phyloP scores from a whole-genome alignment of 2,888 invertebrate genomes.

The Boloria euphrosyne region DNA sequence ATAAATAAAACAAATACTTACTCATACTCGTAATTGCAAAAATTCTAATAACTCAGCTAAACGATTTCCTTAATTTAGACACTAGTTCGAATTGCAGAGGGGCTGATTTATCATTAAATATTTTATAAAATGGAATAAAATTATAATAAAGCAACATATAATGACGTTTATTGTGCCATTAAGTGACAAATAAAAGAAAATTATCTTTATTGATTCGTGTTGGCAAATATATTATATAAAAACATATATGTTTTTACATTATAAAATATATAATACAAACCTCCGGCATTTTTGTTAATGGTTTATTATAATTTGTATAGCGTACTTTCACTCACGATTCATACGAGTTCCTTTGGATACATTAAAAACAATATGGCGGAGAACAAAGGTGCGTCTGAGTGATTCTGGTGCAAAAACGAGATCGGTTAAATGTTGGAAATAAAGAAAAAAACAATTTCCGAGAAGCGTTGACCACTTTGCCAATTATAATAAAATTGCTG shows the following conservation, averaged over 20 bases:
- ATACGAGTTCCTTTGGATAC: constrained; percentile 53
- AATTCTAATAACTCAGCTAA: constrained; percentile 10
- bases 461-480: constrained; percentile 74
- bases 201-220: background rate
- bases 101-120: background rate
- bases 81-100: constrained; percentile 7
- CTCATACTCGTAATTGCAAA: constrained; percentile 17
- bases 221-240: background rate
- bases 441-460: constrained; percentile 73
- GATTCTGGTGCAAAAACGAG: constrained; percentile 71
- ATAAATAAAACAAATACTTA: constrained; percentile 31
- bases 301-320: constrained; percentile 19
- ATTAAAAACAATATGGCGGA: constrained; percentile 72
- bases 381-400: constrained; percentile 70
- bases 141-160: constrained; percentile 1
- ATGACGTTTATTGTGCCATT: background rate
- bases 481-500: constrained; percentile 79
- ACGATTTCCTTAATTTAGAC: constrained; percentile 2
- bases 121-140: constrained; percentile 9
- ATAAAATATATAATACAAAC: background rate
- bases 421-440: constrained; percentile 71
- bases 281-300: constrained; percentile 10
- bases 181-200: constrained; percentile 1
- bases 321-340: constrained; percentile 65
- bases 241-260: background rate